Evolutionary conservation across 1,140 invertebrate genomes (phyloP).

Genomic region (Hesperophylax magnus): DNA sequence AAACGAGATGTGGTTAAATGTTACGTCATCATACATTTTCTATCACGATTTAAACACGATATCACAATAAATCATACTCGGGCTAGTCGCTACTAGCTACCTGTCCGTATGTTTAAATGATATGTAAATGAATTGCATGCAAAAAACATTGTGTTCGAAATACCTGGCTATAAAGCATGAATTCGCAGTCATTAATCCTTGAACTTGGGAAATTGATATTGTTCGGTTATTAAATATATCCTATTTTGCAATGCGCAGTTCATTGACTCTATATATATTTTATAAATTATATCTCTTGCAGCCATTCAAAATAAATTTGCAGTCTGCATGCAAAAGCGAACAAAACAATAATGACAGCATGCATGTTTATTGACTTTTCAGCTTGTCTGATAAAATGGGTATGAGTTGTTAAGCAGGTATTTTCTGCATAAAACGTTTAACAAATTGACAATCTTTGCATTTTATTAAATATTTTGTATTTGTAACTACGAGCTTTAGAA

Average conservation of each 20-base stretch:
- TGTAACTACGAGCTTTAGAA: too few relatives aligned
- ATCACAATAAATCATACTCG: conserved; percentile 8
- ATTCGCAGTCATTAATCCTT: conserved; percentile 12
- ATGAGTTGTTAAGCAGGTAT: too few relatives aligned
- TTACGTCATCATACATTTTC: conserved; percentile 5
- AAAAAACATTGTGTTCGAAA: conserved; percentile 21
- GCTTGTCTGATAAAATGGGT: too few relatives aligned
- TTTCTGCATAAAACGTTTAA: too few relatives aligned
- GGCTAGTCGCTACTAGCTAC: background rate
- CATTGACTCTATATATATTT: background rate
- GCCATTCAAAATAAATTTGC: too few relatives aligned
- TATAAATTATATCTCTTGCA: background rate
- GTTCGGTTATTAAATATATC: background rate
- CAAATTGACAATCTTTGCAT: too few relatives aligned
- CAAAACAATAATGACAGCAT: too few relatives aligned
- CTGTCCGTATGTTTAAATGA: conserved; percentile 7
- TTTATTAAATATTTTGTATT: too few relatives aligned
- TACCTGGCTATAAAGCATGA: background rate
- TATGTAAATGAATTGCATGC: conserved; percentile 28
- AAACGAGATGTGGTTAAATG: background rate
- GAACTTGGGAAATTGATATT: conserved; percentile 22
- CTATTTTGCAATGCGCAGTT: background rate
- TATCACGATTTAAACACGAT: conserved; percentile 13
- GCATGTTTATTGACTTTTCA: too few relatives aligned
- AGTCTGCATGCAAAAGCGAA: too few relatives aligned